Percentiles rank a stretch among this genome's conserved stretches.
These are phyloP conservation scores for Microdon myrmicae DNA, from an alignment of 2,888 invertebrate genomes.

Conservation along the genomic window DNA sequence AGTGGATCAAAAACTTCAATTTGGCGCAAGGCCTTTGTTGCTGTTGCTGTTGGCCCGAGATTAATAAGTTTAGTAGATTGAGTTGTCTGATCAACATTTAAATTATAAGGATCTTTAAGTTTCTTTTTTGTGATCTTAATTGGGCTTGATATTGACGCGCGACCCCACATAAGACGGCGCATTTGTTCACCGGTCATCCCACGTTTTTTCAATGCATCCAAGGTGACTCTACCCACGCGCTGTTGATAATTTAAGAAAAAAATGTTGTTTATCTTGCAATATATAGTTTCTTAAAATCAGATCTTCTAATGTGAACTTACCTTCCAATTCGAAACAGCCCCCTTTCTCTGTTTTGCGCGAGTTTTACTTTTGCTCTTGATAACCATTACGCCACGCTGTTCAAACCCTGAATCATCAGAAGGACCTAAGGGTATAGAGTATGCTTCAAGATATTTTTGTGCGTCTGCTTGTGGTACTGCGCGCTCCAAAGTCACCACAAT, in stretches of 20 bases:
- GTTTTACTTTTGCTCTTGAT: conserved; percentile 98
- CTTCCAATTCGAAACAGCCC: conserved; percentile 97
- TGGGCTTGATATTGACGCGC: conserved; percentile 88
- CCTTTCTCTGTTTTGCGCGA: conserved; percentile 93
- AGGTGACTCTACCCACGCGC: conserved; percentile 89
- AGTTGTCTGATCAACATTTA: conserved; percentile 66
- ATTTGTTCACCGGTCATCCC: conserved; percentile 89
- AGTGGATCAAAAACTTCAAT: conserved; percentile 69
- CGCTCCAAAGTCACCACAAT: conserved; percentile 96
- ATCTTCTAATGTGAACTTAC: conserved; percentile 67
- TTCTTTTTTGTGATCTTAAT: conserved; percentile 75
- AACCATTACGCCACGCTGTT: conserved; percentile 94
- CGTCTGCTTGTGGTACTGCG: conserved; percentile 89
- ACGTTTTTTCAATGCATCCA: conserved; percentile 82
- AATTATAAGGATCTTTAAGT: conserved; percentile 65
- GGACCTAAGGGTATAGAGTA: conserved; percentile 94
- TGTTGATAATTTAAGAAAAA: conserved; percentile 36
- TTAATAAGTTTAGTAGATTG: conserved; percentile 86
- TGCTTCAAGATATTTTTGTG: conserved; percentile 90
- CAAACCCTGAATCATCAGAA: conserved; percentile 83
- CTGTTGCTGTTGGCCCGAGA: conserved; percentile 75
- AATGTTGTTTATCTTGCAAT: no score
- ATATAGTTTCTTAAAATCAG: neutral
- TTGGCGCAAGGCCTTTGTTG: conserved; percentile 41
- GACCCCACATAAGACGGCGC: conserved; percentile 89